Evolutionary conservation across 2,888 invertebrate species (phyloP).

Genomic region (Lycophotia porphyrea): DNA sequence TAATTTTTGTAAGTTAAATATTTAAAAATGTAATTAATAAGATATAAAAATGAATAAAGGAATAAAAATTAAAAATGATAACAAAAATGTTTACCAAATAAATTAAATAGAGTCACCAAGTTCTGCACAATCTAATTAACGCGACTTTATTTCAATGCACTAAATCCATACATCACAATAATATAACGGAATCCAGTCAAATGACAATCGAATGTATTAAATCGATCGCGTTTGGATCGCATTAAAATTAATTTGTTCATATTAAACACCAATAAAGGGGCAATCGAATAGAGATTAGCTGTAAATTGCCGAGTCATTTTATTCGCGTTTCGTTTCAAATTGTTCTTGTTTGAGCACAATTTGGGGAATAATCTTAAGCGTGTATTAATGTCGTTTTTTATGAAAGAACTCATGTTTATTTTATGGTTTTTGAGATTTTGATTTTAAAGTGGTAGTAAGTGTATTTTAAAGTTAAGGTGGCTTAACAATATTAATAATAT

Average conservation of each 20-base stretch:
- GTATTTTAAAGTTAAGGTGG: no score
- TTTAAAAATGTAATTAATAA: no score
- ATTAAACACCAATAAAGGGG: constrained; percentile 47
- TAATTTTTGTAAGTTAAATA: no score
- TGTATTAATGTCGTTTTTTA: background rate
- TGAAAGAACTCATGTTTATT: background rate
- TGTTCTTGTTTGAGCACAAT: constrained; percentile 31
- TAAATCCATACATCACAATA: background rate
- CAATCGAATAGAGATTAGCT: constrained; percentile 47
- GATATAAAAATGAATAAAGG: no score
- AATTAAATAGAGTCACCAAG: background rate
- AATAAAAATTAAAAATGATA: no score
- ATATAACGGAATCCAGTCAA: background rate
- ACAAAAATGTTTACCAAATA: no score
- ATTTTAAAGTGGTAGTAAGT: background rate
- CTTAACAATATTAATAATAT: background rate
- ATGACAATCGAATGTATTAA: constrained; percentile 7
- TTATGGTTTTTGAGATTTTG: background rate
- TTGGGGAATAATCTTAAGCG: constrained; percentile 10
- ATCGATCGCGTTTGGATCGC: constrained; percentile 33
- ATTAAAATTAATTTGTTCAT: constrained; percentile 43
- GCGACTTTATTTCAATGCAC: background rate
- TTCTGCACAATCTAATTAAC: background rate
- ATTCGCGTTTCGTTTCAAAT: constrained; percentile 29
- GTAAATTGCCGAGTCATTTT: constrained; percentile 40